Evolutionary conservation across 2,888 invertebrate species (phyloP).

Genomic region (Tortrix viridana): DNA sequence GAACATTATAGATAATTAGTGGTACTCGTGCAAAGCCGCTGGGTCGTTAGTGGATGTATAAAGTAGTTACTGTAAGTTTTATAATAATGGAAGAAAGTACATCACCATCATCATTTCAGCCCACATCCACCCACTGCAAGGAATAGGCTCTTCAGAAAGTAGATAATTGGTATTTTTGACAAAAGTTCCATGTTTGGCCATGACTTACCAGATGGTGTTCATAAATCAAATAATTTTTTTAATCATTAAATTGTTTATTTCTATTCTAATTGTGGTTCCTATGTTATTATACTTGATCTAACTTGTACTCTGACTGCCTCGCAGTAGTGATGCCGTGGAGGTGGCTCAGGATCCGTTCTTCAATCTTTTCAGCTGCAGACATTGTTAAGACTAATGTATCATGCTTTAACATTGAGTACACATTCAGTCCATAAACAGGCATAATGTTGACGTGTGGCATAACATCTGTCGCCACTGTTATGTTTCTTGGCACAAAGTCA

Average conservation of each 20-base stretch:
- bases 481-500: conserved; percentile 94
- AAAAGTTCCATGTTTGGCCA: too few relatives aligned
- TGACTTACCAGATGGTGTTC: too few relatives aligned
- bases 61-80: too few relatives aligned
- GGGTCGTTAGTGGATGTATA: too few relatives aligned
- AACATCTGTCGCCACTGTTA: conserved; percentile 90
- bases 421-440: conserved; percentile 98
- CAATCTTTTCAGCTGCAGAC: conserved; percentile 92
- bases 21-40: too few relatives aligned
- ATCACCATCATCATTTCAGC: too few relatives aligned
- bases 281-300: conserved; percentile 82
- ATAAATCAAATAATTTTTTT: background rate
- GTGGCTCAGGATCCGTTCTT: conserved; percentile 89
- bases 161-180: too few relatives aligned
- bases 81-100: too few relatives aligned
- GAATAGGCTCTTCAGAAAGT: too few relatives aligned
- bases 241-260: conserved; percentile 18
- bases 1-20: too few relatives aligned
- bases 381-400: conserved; percentile 95
- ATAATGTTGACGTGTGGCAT: conserved; percentile 95
- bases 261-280: conserved; percentile 24
- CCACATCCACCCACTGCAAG: too few relatives aligned
- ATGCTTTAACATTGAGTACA: conserved; percentile 98
- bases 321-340: conserved; percentile 85
- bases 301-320: conserved; percentile 80